Percentiles rank a stretch among this genome's conserved stretches.
Evolutionary conservation across 2,888 invertebrate species (phyloP).

Genomic region (Rhingia campestris): DNA sequence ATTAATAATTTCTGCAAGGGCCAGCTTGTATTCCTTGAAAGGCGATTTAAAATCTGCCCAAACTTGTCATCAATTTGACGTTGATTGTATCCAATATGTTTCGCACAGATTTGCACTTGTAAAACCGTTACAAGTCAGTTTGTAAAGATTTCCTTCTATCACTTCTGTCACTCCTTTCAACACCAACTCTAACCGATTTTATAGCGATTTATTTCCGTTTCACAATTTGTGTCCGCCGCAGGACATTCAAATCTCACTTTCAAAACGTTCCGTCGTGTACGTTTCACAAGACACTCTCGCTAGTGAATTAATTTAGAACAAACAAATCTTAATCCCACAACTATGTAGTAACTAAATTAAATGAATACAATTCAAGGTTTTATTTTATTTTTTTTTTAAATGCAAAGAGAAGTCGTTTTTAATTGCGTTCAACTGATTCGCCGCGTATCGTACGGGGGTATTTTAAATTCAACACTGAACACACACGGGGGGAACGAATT

Average conservation of each 20-base stretch:
- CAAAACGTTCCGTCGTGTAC: slow-evolving; percentile 34
- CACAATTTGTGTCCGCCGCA: neutral
- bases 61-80: no score
- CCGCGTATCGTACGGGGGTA: slow-evolving; percentile 46
- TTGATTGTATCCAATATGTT: no score
- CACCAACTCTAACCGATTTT: neutral
- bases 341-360: slow-evolving; percentile 13
- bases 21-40: no score
- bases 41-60: no score
- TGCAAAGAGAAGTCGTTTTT: slow-evolving; percentile 11
- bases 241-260: slow-evolving; percentile 28
- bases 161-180: neutral
- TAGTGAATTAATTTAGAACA: neutral
- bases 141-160: neutral
- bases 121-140: neutral
- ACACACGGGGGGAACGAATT: slow-evolving; percentile 34
- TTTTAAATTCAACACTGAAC: slow-evolving; percentile 60
- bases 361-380: slow-evolving; percentile 65
- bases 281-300: slow-evolving; percentile 1
- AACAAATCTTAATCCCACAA: slow-evolving; percentile 10
- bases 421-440: slow-evolving; percentile 61
- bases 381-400: slow-evolving; percentile 48
- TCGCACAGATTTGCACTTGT: no score
- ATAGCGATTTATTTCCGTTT: slow-evolving; percentile 20
- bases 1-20: no score